These are phyloP conservation scores for Sinohyriopsis cumingii DNA, from an alignment of 2,888 invertebrate species.

Conservation along the genomic window DNA sequence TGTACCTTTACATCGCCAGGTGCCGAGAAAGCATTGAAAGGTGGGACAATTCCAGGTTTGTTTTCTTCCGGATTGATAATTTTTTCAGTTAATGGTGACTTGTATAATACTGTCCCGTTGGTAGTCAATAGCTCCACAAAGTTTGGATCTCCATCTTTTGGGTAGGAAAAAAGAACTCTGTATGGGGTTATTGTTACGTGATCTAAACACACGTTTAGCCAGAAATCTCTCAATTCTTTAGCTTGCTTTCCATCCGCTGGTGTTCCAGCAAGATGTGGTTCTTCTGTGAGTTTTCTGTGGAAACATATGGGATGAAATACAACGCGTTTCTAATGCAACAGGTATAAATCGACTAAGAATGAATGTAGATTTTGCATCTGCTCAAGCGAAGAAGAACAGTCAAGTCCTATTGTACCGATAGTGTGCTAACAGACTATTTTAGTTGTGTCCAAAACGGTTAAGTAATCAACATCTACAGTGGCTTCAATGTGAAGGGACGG, in stretches of 20 bases:
- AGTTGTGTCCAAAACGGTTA: too few species aligned
- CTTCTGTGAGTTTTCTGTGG: slow-evolving; percentile 45
- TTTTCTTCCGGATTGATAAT: slow-evolving; percentile 57
- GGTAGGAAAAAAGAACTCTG: slow-evolving; percentile 64
- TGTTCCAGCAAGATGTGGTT: slow-evolving; percentile 66
- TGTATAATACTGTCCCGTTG: slow-evolving; percentile 35
- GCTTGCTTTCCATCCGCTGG: slow-evolving; percentile 54
- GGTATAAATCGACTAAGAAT: not conserved
- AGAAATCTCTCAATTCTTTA: slow-evolving; percentile 47
- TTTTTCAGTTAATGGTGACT: slow-evolving; percentile 49
- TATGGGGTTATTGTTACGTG: slow-evolving; percentile 60
- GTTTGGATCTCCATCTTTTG: slow-evolving; percentile 49
- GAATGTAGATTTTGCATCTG: too few species aligned
- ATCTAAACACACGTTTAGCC: slow-evolving; percentile 57
- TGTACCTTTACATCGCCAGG: slow-evolving; percentile 50
- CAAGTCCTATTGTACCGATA: too few species aligned
- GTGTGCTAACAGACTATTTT: too few species aligned
- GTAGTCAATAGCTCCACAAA: slow-evolving; percentile 47
- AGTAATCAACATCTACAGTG: too few species aligned
- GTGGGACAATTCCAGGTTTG: slow-evolving; percentile 58
- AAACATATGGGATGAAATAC: not conserved
- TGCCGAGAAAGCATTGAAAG: slow-evolving; percentile 65
- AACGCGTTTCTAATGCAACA: not conserved
- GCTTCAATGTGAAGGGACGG: too few species aligned
- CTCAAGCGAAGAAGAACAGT: too few species aligned